These are phyloP conservation scores for Nomada ferruginata DNA, from an alignment of 2,888 invertebrate species.

Conservation along the genomic window DNA sequence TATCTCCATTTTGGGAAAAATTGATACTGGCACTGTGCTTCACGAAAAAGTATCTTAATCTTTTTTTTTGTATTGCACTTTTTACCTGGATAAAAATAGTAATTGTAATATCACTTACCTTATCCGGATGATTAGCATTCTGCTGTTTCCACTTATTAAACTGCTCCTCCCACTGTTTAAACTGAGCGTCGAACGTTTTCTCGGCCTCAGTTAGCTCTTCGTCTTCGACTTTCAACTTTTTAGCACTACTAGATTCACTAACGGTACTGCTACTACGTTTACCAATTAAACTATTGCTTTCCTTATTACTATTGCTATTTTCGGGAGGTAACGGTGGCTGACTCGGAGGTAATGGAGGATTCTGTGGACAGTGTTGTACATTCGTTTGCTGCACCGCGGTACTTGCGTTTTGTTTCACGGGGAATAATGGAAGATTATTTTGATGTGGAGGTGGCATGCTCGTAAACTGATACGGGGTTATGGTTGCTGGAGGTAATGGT, in stretches of 20 bases:
- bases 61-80: neutral
- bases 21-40: conserved; percentile 6
- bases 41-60: too few species aligned
- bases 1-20: conserved; percentile 23
- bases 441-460: conserved; percentile 80
- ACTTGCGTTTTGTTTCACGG: conserved; percentile 71
- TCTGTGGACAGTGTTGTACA: conserved; percentile 69
- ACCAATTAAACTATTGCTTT: conserved; percentile 59
- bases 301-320: conserved; percentile 64
- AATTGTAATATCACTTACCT: conserved; percentile 84
- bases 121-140: conserved; percentile 96
- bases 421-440: conserved; percentile 80
- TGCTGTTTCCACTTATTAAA: conserved; percentile 96
- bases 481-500: conserved; percentile 84
- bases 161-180: conserved; percentile 95
- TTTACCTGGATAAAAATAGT: neutral
- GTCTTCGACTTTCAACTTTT: conserved; percentile 80
- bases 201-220: conserved; percentile 88
- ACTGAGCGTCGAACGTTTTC: conserved; percentile 94
- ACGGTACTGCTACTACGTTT: conserved; percentile 75
- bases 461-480: conserved; percentile 81
- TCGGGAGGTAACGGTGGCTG: conserved; percentile 79
- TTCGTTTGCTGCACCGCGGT: conserved; percentile 66
- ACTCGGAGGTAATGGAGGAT: conserved; percentile 79
- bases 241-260: conserved; percentile 78